Evolutionary conservation across 1,140 invertebrate genomes (phyloP), one percentile per base, ranked within the genome.

Genomic region (Macrotrachela quadricornifera): DNA sequence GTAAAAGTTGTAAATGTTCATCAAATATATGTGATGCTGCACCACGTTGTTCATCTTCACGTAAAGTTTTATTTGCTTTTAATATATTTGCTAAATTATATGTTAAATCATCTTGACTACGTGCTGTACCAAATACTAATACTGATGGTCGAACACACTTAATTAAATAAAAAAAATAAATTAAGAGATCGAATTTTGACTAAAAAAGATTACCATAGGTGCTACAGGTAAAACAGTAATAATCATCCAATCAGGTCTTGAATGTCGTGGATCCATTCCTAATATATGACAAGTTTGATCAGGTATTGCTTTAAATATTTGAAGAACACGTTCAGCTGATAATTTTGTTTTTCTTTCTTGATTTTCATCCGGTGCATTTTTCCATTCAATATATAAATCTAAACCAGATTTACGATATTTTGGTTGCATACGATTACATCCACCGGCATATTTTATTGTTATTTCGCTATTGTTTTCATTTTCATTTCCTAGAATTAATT

Each of bases 211-310:
- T n/a, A n/a, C n/a, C n/a, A 99, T 66, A 6, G 94, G 92, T 12
- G 94, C 91, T 0, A 99, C 94, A 10, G 94, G 92, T 49, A 99
- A 69, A 6, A 94, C 87, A 10, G 91, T 95, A 2, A 91, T 75
- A 46, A 99, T 82, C 91, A 99, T 96, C 91, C 92, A 99, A 74
- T 99, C 92, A 13, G 94, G 94, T 48, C 92, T 74, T 0, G 91
- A 83, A 72, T 80, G 95, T 66, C 85, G 85, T 0, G 85, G 84
- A 65, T 92, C 85, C 84, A 91, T 90, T 47, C 90, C 92, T 46
- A 99, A 69, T 48, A 94, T 82, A 56, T 83, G 80, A 57, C 85
- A 90, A 63, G 97, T 92, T 64, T 97, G 92, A 70, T 99, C 94
- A 17, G 83, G 81, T 46, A 97, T 95, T 59, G 87, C 81, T 69